phyloP scores from a whole-genome alignment of 2,888 invertebrate species.

The Eulithis prunata region DNA sequence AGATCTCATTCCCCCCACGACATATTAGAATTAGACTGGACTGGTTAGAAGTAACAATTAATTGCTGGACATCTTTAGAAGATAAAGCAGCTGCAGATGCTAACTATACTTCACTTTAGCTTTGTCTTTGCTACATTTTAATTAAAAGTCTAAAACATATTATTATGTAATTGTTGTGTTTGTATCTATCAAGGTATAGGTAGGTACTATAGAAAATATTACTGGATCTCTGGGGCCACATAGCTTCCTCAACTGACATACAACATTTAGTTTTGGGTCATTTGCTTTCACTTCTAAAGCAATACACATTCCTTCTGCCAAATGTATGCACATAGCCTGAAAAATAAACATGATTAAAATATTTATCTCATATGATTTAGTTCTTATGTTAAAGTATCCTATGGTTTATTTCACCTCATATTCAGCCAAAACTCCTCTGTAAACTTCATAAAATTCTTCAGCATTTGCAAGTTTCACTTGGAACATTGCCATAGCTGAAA shows the following conservation, averaged over 20 bases:
- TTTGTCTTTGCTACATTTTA: background rate
- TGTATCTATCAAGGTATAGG: too few species aligned
- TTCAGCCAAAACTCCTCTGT: slow-evolving; percentile 92
- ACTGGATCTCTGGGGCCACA: slow-evolving; percentile 93
- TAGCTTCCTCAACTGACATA: slow-evolving; percentile 90
- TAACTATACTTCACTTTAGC: background rate
- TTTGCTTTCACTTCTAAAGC: slow-evolving; percentile 90
- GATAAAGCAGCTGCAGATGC: background rate
- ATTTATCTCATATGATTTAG: background rate
- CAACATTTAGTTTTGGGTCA: slow-evolving; percentile 79
- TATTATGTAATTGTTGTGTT: too few species aligned
- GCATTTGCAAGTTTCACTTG: slow-evolving; percentile 90
- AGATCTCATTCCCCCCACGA: too few species aligned
- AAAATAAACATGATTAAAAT: slow-evolving; percentile 35
- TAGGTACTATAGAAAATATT: slow-evolving; percentile 29
- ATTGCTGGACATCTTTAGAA: background rate
- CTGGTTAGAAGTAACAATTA: background rate
- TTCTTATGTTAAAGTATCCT: background rate
- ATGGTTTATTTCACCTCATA: slow-evolving; percentile 80
- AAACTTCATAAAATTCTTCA: slow-evolving; percentile 96
- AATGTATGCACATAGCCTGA: slow-evolving; percentile 91
- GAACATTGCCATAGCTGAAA: slow-evolving; percentile 92
- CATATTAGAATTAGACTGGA: too few species aligned
- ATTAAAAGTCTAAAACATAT: background rate
- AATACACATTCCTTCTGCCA: slow-evolving; percentile 93